A percentile compares a stretch with the other conserved stretches of the same genome.
These are phyloP conservation scores for Apamea sordens DNA, from an alignment of 2,888 invertebrate species.

Conservation along the genomic window DNA sequence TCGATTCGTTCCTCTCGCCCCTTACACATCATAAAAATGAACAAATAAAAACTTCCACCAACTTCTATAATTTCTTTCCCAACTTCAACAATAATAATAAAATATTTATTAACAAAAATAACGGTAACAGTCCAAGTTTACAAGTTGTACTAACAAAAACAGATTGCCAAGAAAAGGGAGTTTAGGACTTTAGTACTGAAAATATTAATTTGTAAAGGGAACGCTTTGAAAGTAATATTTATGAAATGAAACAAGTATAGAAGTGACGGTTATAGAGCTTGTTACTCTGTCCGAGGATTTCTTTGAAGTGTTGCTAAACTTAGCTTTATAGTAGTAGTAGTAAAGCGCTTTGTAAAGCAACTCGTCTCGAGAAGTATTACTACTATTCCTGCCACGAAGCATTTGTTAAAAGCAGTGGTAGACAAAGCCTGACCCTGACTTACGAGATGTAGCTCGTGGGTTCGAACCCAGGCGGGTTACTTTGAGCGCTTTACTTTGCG, in stretches of 20 bases:
- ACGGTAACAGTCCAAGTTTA: constrained; percentile 28
- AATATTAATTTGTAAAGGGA: constrained; percentile 24
- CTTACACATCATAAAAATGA: constrained; percentile 16
- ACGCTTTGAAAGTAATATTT: constrained; percentile 29
- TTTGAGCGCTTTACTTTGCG: not conserved
- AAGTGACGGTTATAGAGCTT: constrained; percentile 17
- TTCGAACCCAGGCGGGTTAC: not conserved
- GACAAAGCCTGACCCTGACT: not conserved
- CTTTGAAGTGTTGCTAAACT: not conserved
- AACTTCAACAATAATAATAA: constrained; percentile 44
- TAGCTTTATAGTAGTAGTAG: not conserved
- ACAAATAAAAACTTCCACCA: constrained; percentile 13
- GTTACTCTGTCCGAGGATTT: not conserved
- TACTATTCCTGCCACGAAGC: not conserved
- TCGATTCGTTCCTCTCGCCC: not conserved
- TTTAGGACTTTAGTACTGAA: constrained; percentile 23
- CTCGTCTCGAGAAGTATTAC: not conserved
- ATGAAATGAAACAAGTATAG: constrained; percentile 6
- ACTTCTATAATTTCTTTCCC: constrained; percentile 20
- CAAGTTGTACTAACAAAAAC: constrained; percentile 40
- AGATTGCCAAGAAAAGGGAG: constrained; percentile 29
- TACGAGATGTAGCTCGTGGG: not conserved
- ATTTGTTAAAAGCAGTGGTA: not conserved
- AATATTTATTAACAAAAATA: constrained; percentile 47
- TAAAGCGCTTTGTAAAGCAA: not conserved